Base-by-base conservation (phyloP, 2,888 invertebrate genomes). In the Argyresthia albistria region DNA sequence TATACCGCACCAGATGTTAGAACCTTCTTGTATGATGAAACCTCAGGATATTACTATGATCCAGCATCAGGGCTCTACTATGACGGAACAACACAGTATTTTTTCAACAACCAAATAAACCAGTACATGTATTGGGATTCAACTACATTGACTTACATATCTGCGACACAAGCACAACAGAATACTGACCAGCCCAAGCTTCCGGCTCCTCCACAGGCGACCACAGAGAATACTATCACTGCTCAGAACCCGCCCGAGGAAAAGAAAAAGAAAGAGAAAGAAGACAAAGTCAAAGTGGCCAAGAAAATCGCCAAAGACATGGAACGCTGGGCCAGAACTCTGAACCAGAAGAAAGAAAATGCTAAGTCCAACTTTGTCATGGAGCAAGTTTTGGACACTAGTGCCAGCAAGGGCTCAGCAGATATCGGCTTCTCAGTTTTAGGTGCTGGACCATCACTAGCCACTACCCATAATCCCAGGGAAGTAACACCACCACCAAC, bases 101-200 rank as follows among this genome's bases (percentile, higher is more conserved):
- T 98, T 78, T 99, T 95, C 84, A 98, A 99, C 76, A 93, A 95
- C 63, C 93, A 94, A 61, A 93, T 93, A 0, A 94, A 93, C 60
- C 94, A 96, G 69, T 99, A 97, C 78, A 90, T 98, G 69, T 99
- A 98, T 71, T 99, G 98, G 97, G 97, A 98, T 80, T 90, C 92
- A 0, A 89, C 91, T 0, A 90, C 88, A 43, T 88, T 88, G 55
- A 92, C 92, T 0, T 93, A 93, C 61, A 75, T 89, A 16, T 81
- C 89, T 14, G 91, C 90, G 0, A 67, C 77, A 12, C 79, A 81
- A 55, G 61, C 58, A 8, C 79, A 73, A 53, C 78, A 76, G 60
- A 82, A 80, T 54, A 76, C 76, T 1, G 78, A 80, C 10, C 82
- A 78, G 53, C 69, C 78, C 0, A 74, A 78, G 46, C 56, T 73